Percentiles rank a stretch among this genome's conserved stretches.
phyloP scores from a whole-genome alignment of 2,888 invertebrate genomes.

The Cryptocephalus moraei region DNA sequence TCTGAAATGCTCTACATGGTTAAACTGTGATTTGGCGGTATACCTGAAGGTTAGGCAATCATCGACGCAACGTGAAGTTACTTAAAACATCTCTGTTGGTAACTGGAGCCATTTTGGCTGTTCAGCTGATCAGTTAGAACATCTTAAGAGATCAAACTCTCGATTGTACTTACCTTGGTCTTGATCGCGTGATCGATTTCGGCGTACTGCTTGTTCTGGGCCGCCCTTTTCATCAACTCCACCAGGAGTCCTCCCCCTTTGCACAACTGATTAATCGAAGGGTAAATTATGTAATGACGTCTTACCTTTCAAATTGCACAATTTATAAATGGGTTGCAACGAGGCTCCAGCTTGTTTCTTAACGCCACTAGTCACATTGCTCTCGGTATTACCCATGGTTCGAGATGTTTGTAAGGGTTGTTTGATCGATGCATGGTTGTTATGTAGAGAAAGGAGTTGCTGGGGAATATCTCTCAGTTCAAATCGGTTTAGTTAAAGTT shows the following conservation, averaged over 20 bases:
- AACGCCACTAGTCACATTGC: conserved; percentile 87
- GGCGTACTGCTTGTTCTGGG: conserved; percentile 81
- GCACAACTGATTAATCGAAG: neutral
- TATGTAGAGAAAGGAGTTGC: too few species aligned
- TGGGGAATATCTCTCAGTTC: too few species aligned
- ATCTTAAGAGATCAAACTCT: neutral
- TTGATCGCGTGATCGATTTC: conserved; percentile 89
- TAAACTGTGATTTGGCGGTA: too few species aligned
- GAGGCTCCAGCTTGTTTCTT: conserved; percentile 90
- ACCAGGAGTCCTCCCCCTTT: conserved; percentile 84
- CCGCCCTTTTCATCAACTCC: conserved; percentile 85
- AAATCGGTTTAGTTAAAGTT: too few species aligned
- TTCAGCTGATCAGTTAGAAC: too few species aligned
- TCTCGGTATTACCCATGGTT: conserved; percentile 72
- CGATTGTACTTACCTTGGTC: conserved; percentile 48
- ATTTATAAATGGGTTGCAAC: conserved; percentile 73
- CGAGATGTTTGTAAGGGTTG: neutral
- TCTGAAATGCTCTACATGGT: too few species aligned
- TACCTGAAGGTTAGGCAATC: too few species aligned
- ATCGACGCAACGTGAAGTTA: too few species aligned
- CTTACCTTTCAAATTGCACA: conserved; percentile 80
- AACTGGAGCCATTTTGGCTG: too few species aligned
- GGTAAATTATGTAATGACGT: too few species aligned
- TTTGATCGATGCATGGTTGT: too few species aligned
- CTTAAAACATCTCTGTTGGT: too few species aligned